Percentiles rank a stretch among this genome's conserved stretches.
Conservation (phyloP, 2,113 vertebrate genomes). For the Jaculus jaculus region DNA sequence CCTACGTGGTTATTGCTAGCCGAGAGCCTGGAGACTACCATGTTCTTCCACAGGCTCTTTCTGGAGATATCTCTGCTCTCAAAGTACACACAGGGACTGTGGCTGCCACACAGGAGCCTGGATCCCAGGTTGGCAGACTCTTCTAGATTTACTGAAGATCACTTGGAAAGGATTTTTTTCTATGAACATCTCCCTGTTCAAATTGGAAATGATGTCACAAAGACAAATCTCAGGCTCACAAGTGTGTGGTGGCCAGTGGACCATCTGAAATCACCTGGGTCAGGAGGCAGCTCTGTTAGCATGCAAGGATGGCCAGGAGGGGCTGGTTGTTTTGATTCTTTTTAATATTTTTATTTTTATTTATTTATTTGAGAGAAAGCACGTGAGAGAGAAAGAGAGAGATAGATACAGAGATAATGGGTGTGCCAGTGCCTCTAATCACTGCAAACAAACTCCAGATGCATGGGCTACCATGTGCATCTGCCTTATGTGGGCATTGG, state of each 20-base stretch:
- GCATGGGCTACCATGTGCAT: too few relatives aligned
- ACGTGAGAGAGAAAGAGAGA: too few relatives aligned
- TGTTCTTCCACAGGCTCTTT: background rate
- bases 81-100: too few relatives aligned
- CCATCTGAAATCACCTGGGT: too few relatives aligned
- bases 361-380: too few relatives aligned
- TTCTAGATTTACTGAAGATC: background rate
- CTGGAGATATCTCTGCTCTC: background rate
- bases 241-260: background rate
- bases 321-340: background rate
- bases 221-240: too few relatives aligned
- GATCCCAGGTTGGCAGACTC: background rate
- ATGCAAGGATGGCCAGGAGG: background rate
- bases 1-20: too few relatives aligned
- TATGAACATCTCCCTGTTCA: background rate
- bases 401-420: too few relatives aligned
- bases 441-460: too few relatives aligned
- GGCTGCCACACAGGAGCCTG: background rate
- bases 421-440: too few relatives aligned
- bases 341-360: too few relatives aligned
- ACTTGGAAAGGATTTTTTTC: background rate
- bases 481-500: too few relatives aligned
- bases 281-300: background rate
- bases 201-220: background rate
- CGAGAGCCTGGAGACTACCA: background rate